Base-by-base conservation (phyloP, 2,888 invertebrate species). In the Geophilus truncorum region DNA sequence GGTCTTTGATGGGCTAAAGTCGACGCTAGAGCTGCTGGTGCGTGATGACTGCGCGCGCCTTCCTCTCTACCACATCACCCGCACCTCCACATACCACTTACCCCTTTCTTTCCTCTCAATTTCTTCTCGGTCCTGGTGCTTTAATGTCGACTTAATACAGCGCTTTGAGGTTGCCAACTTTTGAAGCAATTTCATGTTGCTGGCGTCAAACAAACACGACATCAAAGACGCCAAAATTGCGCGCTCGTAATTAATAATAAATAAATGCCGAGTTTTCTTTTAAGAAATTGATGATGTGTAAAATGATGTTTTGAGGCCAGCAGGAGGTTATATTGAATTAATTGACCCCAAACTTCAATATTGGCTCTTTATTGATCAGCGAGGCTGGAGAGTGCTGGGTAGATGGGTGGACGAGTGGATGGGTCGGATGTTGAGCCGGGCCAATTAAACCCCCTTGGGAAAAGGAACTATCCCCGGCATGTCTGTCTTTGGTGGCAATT, bases 1-100 rank as follows among this genome's bases (percentile, higher is more conserved):
- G 70, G 70, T 70, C 70, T 70, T 70, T 70, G 70, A 70, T 70
- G 70, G 70, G 70, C 70, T 70, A 70, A 70, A 70, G 70, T 70
- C 70, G 28, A 70, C 70, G 28, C 70, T 70, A 28, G 70, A 70
- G 70, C 70, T 70, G 70, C 70, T 70, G 70, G 70, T 70, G 70
- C 70, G 70, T 70, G 70, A 70, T 70, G 70, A 70, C 70, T 70
- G 25, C 25, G 28, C 70, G 28, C 70, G 25, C 70, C 70, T 28
- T 70, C 51, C 51, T 51, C 51, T 18, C 70, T 15, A 70, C 23
- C 70, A 70, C 70, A 51, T 51, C 51, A 25, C 25, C 70, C 28
- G 15, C n/a, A 23, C 70, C 70, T 28, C 28, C 25, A 15, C 70
- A 51, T 51, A 5, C 70, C 70, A 70, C 70, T 70, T 70, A 70